Conservation (phyloP, 2,797 vertebrate species). For the Saxicola maurus region DNA sequence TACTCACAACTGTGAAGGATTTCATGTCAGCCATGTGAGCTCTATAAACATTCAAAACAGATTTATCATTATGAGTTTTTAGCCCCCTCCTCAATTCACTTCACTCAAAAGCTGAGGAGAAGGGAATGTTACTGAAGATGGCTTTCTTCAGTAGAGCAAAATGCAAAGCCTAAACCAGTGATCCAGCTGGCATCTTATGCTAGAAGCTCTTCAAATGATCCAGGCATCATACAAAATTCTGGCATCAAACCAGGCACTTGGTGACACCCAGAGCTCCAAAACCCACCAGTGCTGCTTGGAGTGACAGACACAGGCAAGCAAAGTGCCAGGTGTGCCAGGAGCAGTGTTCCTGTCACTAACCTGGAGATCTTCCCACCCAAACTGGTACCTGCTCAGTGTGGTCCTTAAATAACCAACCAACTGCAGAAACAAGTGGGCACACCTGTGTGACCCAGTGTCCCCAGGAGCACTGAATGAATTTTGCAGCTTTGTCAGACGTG, state of each 20-base stretch:
- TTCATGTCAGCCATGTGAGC: not conserved
- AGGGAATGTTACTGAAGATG: not conserved
- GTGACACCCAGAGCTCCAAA: not conserved
- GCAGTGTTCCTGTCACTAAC: not conserved
- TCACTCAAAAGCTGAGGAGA: not conserved
- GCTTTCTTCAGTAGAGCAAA: not conserved
- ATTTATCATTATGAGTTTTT: not conserved
- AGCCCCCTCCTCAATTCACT: not conserved
- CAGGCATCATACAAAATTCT: not conserved
- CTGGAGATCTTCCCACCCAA: not conserved
- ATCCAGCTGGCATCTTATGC: not conserved
- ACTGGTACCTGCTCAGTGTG: not conserved
- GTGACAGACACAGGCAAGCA: not conserved
- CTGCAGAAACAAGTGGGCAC: fast-evolving
- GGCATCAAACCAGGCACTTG: not conserved
- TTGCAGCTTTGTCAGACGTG: not conserved
- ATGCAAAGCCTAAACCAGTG: not conserved
- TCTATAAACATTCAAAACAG: not conserved
- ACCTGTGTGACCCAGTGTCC: not conserved
- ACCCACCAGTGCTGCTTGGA: fast-evolving
- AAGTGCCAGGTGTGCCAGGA: not conserved
- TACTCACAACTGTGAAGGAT: not conserved
- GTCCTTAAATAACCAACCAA: not conserved
- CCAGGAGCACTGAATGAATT: fast-evolving
- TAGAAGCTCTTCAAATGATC: not conserved